Percentiles rank a stretch among this genome's conserved stretches.
Evolutionary conservation across 2,888 invertebrate species (phyloP).

Genomic region (Phortica okadai): DNA sequence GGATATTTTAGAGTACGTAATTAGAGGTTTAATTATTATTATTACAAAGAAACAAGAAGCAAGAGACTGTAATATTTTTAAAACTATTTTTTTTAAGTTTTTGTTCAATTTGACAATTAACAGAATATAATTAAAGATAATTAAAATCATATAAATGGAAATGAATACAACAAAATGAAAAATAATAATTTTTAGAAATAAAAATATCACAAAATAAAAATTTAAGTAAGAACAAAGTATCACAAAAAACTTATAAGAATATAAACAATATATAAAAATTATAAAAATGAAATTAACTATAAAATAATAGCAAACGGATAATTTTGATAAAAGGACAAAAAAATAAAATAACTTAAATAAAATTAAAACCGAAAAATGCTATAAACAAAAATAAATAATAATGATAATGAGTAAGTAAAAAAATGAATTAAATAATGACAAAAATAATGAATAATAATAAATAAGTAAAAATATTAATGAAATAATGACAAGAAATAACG

Average conservation of each 20-base stretch:
- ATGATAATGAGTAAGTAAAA: not conserved
- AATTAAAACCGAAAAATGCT: not conserved
- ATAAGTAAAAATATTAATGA: slow-evolving; percentile 28
- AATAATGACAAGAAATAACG: not conserved
- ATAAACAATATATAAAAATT: not conserved
- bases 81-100: not conserved
- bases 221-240: no score
- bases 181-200: no score
- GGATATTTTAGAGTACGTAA: not conserved
- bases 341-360: not conserved
- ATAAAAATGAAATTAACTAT: not conserved
- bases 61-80: not conserved
- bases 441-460: not conserved
- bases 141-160: no score
- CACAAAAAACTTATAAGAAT: no score
- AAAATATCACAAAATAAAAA: no score
- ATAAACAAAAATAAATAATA: slow-evolving; percentile 3
- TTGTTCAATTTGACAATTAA: no score
- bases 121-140: no score
- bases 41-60: not conserved
- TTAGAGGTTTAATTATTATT: not conserved
- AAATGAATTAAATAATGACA: slow-evolving; percentile 20
- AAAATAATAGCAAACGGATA: not conserved
- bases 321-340: not conserved
- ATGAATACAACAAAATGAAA: no score